Base-by-base conservation (phyloP, 2,888 invertebrate genomes). In the Lasioglossum calceatum region DNA sequence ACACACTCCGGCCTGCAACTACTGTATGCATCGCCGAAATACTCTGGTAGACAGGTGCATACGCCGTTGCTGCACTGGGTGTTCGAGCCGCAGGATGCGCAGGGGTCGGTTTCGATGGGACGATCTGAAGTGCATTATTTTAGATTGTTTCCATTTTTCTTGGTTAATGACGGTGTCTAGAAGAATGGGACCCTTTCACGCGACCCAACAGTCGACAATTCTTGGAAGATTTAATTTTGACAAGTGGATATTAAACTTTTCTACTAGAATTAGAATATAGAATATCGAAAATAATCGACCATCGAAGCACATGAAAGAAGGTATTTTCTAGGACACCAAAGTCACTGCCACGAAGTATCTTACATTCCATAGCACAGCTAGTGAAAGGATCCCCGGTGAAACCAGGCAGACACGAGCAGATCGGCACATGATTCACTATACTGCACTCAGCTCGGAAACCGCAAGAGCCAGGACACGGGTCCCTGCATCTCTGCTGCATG, bases 401-500 rank as follows among this genome's bases (percentile, higher is more conserved):
- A 77, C 97, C 97, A 61, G 95, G 89, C 14, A 95, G 92, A 91
- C 97, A 97, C 80, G 96, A 96, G 91, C 97, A 97, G 19, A 96
- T 96, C 12, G 97, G 97, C 81, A 96, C 94, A 91, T 97, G 97
- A 91, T 97, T 97, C 12, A 97, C 95, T 71, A 97, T 97, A 91
- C 96, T 96, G 89, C 97, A 97, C 79, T 96, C 95, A 0, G 97
- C 96, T 93, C 97, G 97, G 88, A 96, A 95, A 79, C 98, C 98
- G 93, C 98, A 98, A 77, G 97, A 96, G 71, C 97, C 98, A 75
- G 97, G 96, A 91, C 98, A 97, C 75, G 97, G 97, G 93, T 97
- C 96, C 92, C 96, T 96, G 93, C 97, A 97, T 95, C 96, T 97
- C 87, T 97, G 96, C 91, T 96, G 96, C 36, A 97, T 96, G 90